Conservation (phyloP, 2,797 vertebrate species). For the Tokudaia muenninki region DNA sequence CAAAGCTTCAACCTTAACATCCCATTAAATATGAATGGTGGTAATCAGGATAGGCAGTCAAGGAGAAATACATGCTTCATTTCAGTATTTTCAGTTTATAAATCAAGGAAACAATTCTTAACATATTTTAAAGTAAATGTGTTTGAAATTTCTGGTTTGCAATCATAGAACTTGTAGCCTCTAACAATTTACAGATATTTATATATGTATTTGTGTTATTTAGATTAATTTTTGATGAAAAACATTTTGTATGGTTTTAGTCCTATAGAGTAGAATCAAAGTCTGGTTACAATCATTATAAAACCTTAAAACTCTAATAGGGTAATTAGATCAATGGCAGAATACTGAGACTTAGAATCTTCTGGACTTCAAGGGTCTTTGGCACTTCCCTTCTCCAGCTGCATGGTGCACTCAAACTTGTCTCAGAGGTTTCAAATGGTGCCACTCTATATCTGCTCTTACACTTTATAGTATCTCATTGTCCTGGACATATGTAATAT, state of each 20-base stretch:
- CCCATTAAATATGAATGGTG: background rate
- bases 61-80: background rate
- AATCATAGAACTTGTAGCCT: background rate
- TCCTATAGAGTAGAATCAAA: background rate
- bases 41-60: background rate
- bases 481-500: background rate
- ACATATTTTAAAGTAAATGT: background rate
- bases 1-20: conserved; percentile 35
- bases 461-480: background rate
- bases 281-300: background rate
- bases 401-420: background rate
- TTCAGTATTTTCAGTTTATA: conserved; percentile 10
- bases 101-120: conserved; percentile 8
- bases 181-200: background rate
- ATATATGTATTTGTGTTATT: background rate
- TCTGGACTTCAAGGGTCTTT: background rate
- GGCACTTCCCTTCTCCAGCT: background rate
- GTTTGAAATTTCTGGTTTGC: background rate
- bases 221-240: conserved; percentile 17
- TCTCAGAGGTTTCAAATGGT: background rate
- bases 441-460: background rate
- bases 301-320: background rate
- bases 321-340: background rate
- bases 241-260: background rate
- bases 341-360: background rate